Evolutionary conservation across 2,797 vertebrate genomes (phyloP), one percentile per base, ranked within the genome.

Genomic region (Xenentodon cancila): DNA sequence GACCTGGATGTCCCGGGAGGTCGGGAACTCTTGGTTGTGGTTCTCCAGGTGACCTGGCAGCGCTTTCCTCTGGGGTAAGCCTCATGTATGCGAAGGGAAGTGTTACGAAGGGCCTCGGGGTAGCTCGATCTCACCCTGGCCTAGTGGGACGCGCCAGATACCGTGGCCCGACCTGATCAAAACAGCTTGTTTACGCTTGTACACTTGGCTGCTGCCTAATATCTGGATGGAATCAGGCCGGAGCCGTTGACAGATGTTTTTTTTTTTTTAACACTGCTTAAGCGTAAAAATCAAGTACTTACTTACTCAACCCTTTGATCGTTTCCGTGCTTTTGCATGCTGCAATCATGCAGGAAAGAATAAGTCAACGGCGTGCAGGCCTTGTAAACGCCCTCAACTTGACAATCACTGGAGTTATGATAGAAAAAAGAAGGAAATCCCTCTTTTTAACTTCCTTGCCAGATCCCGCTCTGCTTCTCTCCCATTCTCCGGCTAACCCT

Each of bases 31-130:
- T 82, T 21, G 58, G 68, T 74, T 51, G 49, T 81, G 74, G 80
- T 87, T 87, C 75, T 84, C 84, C 81, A 80, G 80, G 77, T 84
- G 85, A 88, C 68, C 77, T 79, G 78, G 71, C 83, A 86, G 84
- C 77, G 57, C 56, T 51, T 37, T 71, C 62, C 84, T 71, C 70
- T 5, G 1, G 83, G 71, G 70, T 55, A 58, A 47, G 79, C 49
- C 64, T 73, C 17, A 12, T 58, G 47, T 51, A 22, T 42, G 60
- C 44, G 53, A 27, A 22, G 59, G 46, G 59, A 77, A 69, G 67
- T 73, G 81, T 84, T 79, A 68, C 53, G 59, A 72, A 77, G 59
- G 50, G 75, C 80, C 84, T 81, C n/a, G 2, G 80, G 89, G 82
- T 81, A 76, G 77, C 77, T 79, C 64, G 59, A 75, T 77, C 70